Conservation (phyloP, 2,797 vertebrate genomes). For the Protonibea diacanthus region DNA sequence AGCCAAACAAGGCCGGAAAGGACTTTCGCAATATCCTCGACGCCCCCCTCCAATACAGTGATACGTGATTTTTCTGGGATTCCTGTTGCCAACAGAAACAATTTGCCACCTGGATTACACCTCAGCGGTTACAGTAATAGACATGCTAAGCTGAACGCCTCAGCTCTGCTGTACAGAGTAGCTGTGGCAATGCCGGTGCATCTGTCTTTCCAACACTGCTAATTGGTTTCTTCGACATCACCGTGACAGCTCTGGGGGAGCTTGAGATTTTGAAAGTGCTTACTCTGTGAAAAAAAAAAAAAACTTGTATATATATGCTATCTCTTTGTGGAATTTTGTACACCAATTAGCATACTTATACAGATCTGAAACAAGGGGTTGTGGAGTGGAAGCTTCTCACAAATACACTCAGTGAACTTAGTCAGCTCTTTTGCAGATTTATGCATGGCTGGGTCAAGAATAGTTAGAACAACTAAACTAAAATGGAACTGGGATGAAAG, state of each 20-base stretch:
- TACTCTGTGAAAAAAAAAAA: slow-evolving; percentile 8
- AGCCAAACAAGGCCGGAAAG: slow-evolving; percentile 35
- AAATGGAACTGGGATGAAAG: neutral
- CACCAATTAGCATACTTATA: slow-evolving; percentile 23
- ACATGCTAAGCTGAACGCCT: slow-evolving; percentile 27
- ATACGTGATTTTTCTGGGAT: slow-evolving; percentile 32
- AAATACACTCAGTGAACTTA: neutral
- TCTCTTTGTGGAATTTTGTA: slow-evolving; percentile 26
- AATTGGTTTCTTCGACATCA: slow-evolving; percentile 62
- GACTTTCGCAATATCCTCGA: slow-evolving; percentile 36
- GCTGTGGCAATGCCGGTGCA: neutral
- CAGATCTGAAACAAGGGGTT: slow-evolving; percentile 8
- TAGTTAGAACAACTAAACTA: neutral
- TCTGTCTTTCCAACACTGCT: slow-evolving; percentile 51
- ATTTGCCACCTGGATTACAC: slow-evolving; percentile 60
- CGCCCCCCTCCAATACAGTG: neutral
- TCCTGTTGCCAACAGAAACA: slow-evolving; percentile 53
- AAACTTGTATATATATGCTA: neutral
- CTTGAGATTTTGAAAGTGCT: slow-evolving; percentile 15
- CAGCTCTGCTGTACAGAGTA: slow-evolving; percentile 9
- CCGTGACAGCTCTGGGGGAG: slow-evolving; percentile 27
- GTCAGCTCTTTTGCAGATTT: slow-evolving; percentile 8
- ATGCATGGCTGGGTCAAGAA: neutral
- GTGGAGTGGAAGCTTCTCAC: neutral
- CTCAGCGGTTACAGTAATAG: slow-evolving; percentile 9